Percentiles rank a stretch among this genome's conserved stretches.
Evolutionary conservation across 1,140 invertebrate species (phyloP).

Genomic region (Antheraea pernyi): DNA sequence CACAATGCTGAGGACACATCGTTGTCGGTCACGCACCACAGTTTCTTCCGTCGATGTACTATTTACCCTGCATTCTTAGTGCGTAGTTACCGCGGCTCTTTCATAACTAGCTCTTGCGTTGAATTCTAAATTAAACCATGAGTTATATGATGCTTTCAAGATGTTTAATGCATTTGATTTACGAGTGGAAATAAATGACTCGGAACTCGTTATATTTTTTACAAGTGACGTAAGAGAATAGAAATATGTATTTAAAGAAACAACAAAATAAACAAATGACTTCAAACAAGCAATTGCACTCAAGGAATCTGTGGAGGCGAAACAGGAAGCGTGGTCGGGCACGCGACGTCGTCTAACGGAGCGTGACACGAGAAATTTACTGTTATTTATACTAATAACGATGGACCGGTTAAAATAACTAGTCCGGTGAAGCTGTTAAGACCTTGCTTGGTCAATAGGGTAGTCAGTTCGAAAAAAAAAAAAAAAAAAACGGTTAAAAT

Average conservation of each 20-base stretch:
- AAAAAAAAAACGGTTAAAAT: slow-evolving; percentile 43
- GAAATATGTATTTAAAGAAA: not conserved
- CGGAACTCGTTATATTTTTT: not conserved
- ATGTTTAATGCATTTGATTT: not conserved
- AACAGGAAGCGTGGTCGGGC: slow-evolving; percentile 58
- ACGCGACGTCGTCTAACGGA: slow-evolving; percentile 70
- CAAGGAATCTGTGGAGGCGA: slow-evolving; percentile 41
- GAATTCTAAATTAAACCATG: not conserved
- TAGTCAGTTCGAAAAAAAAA: no score
- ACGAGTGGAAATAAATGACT: not conserved
- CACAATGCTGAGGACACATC: slow-evolving; percentile 27
- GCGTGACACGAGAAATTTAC: slow-evolving; percentile 74
- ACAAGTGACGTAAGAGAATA: not conserved
- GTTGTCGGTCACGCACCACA: slow-evolving; percentile 42
- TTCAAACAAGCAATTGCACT: slow-evolving; percentile 16
- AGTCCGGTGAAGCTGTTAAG: no score
- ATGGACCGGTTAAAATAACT: slow-evolving; percentile 46
- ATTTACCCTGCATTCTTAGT: slow-evolving; percentile 43
- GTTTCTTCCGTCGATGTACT: slow-evolving; percentile 43
- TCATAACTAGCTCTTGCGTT: not conserved
- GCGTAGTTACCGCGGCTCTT: not conserved
- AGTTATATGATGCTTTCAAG: not conserved
- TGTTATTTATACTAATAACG: slow-evolving; percentile 67
- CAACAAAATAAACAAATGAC: slow-evolving; percentile 10
- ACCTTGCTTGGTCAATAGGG: no score